Evolutionary conservation across 2,888 invertebrate species (phyloP), one percentile per base, ranked within the genome.

Genomic region (Lepidocyrtinus sp.): DNA sequence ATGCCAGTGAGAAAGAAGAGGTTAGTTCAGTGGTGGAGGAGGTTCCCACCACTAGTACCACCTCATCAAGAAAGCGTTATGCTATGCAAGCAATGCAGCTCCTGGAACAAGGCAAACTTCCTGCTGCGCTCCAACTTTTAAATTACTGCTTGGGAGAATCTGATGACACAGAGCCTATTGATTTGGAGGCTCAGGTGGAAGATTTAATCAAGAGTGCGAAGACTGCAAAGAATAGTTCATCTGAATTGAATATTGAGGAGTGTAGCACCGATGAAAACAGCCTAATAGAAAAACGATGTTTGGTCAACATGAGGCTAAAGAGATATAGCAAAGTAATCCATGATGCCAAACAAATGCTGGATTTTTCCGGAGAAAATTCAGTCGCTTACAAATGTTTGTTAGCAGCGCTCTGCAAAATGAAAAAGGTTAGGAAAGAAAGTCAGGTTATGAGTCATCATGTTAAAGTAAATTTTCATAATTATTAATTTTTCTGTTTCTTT

Each of bases 391-490:
- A 84, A 71, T 86, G 86, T 75, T 65, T 86, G 1, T 65, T 86
- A 7, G 82, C 81, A 19, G 82, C 85, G 24, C 76, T 86, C 7
- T 85, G 86, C 55, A 86, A 85, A 77, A 80, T 83, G 69, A 82
- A 85, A 61, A 83, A 84, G 81, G 86, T 86, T 68, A 76, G 74
- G n/a, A n/a, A n/a, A n/a, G n/a, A n/a, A n/a, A n/a, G n/a, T n/a
- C n/a, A 24, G 1, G 12, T 7, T 12, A 9, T 9, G 9, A 64
- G 9, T 15, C 9, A 12, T 21, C 21, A 9, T 24, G 25, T 9
- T 46, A 15, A 46, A 15, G 46, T 46, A 46, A 12, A 15, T 46
- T 46, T 12, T 12, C n/a, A n/a, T n/a, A n/a, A n/a, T n/a, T n/a
- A n/a, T 36, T n/a, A 46, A 50, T 7, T 46, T 46, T 5, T 50